phyloP scores from a whole-genome alignment of 2,888 invertebrate species.

The Polydrusus pterygomalis region DNA sequence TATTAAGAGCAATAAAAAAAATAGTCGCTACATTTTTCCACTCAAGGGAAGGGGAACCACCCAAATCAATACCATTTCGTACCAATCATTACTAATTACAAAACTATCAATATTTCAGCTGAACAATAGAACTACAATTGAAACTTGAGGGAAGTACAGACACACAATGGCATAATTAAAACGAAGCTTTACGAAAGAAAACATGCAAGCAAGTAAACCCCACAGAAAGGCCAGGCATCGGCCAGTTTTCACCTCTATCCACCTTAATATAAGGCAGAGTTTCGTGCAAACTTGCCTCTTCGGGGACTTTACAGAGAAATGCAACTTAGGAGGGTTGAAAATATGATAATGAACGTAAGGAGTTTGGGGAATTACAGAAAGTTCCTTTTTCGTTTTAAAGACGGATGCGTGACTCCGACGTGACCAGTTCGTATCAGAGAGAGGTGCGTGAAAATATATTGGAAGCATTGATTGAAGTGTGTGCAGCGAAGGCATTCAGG shows the following conservation, averaged over 20 bases:
- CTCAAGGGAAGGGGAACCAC: background rate
- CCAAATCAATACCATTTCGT: background rate
- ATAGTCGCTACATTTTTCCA: background rate
- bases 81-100: no score
- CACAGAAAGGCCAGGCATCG: background rate
- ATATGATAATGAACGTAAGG: background rate
- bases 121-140: no score
- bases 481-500: background rate
- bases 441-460: background rate
- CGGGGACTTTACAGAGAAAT: background rate
- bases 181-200: no score
- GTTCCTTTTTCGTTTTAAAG: background rate
- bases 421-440: background rate
- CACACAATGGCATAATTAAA: no score
- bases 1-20: background rate
- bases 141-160: no score
- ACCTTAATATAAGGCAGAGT: background rate
- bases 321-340: slow-evolving; percentile 7
- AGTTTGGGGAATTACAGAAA: slow-evolving; percentile 6
- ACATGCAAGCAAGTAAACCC: background rate
- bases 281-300: background rate
- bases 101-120: no score
- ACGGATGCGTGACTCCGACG: background rate
- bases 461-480: background rate
- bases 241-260: background rate